Conservation (phyloP, 2,888 invertebrate genomes). For the Strigamia transsilvanica region DNA sequence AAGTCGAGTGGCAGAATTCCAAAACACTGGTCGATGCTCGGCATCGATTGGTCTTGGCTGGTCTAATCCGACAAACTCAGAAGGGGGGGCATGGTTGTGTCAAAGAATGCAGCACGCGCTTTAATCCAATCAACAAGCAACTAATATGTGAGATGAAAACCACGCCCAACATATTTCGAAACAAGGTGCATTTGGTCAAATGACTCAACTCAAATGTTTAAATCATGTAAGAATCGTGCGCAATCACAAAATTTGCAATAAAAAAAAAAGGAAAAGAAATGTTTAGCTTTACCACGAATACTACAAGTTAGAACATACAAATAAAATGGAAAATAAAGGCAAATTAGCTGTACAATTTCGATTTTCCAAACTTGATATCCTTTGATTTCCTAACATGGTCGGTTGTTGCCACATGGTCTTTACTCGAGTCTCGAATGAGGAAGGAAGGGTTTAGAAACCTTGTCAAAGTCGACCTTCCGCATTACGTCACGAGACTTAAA, state of each 20-base stretch:
- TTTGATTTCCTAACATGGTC: neutral
- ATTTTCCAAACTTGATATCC: neutral
- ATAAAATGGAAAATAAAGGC: no score
- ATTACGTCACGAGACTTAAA: slow-evolving; percentile 22
- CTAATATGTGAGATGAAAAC: slow-evolving; percentile 31
- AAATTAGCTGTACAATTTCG: no score
- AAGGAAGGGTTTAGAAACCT: slow-evolving; percentile 39
- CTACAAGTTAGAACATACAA: no score
- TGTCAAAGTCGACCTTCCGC: slow-evolving; percentile 26
- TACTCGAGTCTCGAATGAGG: neutral
- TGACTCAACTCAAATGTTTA: slow-evolving; percentile 13
- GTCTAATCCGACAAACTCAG: slow-evolving; percentile 42
- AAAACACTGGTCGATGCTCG: slow-evolving; percentile 47
- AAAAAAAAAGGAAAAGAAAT: no score
- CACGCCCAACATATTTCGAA: slow-evolving; percentile 21
- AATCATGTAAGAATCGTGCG: neutral
- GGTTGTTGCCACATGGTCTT: neutral
- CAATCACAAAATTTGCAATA: neutral
- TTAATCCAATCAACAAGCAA: slow-evolving; percentile 49
- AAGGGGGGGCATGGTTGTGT: slow-evolving; percentile 5
- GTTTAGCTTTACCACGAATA: no score
- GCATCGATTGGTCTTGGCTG: slow-evolving; percentile 47
- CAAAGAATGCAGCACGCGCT: slow-evolving; percentile 38
- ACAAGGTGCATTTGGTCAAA: slow-evolving; percentile 21
- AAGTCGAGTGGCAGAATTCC: slow-evolving; percentile 49